Evolutionary conservation across 2,888 invertebrate species (phyloP), one percentile per base, ranked within the genome.

Genomic region (Lampropteryx suffumata): DNA sequence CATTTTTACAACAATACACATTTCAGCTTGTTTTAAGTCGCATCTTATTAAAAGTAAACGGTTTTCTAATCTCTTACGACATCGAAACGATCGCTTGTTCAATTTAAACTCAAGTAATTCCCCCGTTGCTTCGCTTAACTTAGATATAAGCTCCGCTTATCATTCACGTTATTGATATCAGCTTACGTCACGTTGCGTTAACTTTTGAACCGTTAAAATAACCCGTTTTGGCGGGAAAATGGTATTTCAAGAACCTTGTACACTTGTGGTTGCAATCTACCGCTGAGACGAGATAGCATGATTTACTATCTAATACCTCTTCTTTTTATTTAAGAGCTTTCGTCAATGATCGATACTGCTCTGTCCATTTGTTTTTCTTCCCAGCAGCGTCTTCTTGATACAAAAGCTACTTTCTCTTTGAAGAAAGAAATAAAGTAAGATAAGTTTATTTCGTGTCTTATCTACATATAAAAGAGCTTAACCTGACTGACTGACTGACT

Each of bases 201-300:
- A 55, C 50, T 55, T 36, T 45, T 57, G 59, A 57, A 61, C 61
- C 61, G 61, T 53, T 61, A 57, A 43, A 26, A n/a, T 42, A 50
- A 57, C 61, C 37, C 42, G 61, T 57, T 55, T 27, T 4, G 9
- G n/a, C 43, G 30, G 40, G 39, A 48, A 48, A 44, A 48, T 45
- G 13, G 1, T 32, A 29, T 40, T 37, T 44, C 26, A 39, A 42
- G n/a, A n/a, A n/a, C n/a, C n/a, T n/a, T n/a, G n/a, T n/a, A n/a
- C n/a, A n/a, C n/a, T n/a, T n/a, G n/a, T n/a, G n/a, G n/a, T n/a
- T n/a, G n/a, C n/a, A n/a, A n/a, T n/a, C n/a, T n/a, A n/a, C n/a
- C n/a, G n/a, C n/a, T n/a, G n/a, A n/a, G n/a, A n/a, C n/a, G n/a
- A n/a, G n/a, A n/a, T n/a, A n/a, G n/a, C n/a, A n/a, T n/a, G n/a